Percentiles rank a stretch among this genome's conserved stretches.
Conservation (phyloP, 2,797 vertebrate genomes). For the Carapus acus region DNA sequence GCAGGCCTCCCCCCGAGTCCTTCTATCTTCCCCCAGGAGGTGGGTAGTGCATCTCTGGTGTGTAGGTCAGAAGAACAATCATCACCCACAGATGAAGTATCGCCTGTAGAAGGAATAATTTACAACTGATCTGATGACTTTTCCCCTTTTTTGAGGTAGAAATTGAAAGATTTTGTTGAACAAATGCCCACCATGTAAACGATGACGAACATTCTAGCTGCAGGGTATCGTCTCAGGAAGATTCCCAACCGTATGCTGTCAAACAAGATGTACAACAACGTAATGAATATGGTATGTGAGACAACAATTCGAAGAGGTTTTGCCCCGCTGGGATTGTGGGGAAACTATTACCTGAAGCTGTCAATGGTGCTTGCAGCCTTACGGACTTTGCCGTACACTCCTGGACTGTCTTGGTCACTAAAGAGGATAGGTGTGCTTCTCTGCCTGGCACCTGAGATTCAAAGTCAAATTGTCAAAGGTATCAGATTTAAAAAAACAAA, state of each 20-base stretch:
- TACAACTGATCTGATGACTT: background rate
- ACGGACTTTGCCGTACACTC: conserved; percentile 89
- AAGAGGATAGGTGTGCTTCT: conserved; percentile 90
- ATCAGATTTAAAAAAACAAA: background rate
- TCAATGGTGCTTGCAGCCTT: conserved; percentile 95
- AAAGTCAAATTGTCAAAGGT: background rate
- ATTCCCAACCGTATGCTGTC: conserved; percentile 96
- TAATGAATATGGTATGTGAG: background rate
- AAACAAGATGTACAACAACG: too few species aligned
- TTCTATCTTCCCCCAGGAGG: conserved; percentile 78
- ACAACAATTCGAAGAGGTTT: background rate
- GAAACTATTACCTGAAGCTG: conserved; percentile 82
- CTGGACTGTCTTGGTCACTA: conserved; percentile 73
- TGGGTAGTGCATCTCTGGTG: conserved; percentile 89
- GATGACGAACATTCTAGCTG: conserved; percentile 92
- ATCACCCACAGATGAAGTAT: conserved; percentile 97
- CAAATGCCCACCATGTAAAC: conserved; percentile 89
- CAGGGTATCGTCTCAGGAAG: conserved; percentile 92
- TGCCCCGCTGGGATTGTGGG: background rate
- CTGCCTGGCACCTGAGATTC: conserved; percentile 77
- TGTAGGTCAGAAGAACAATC: conserved; percentile 95
- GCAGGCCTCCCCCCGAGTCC: too few species aligned
- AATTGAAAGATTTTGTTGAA: too few species aligned
- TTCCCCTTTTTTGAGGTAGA: background rate
- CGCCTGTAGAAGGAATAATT: conserved; percentile 70